phyloP scores from a whole-genome alignment of 2,888 invertebrate species.

The Lissonota sp. region DNA sequence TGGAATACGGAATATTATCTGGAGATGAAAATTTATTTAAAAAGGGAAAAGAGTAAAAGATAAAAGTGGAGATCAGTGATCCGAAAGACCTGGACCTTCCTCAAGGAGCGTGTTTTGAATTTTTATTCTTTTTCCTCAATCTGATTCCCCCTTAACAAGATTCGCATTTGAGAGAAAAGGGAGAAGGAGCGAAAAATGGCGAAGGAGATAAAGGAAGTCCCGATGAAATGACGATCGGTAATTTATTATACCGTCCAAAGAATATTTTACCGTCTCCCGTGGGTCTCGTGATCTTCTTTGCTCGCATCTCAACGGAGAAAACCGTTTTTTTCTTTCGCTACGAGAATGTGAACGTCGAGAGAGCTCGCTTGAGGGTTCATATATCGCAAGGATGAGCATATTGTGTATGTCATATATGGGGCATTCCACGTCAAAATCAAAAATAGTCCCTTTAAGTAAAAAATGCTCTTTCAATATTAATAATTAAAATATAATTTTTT shows the following conservation, averaged over 20 bases:
- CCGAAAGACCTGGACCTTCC: conserved; percentile 53
- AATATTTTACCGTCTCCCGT: conserved; percentile 38
- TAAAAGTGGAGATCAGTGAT: conserved; percentile 40
- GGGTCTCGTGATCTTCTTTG: conserved; percentile 26
- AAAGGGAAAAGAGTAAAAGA: conserved; percentile 7
- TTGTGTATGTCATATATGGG: conserved; percentile 2
- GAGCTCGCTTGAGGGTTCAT: not conserved
- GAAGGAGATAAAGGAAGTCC: conserved; percentile 24
- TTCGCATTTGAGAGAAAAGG: conserved; percentile 19
- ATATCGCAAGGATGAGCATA: conserved; percentile 22
- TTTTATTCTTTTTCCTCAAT: conserved; percentile 6
- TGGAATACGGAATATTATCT: conserved; percentile 6
- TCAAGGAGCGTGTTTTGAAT: conserved; percentile 40
- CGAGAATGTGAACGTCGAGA: conserved; percentile 20
- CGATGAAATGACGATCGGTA: conserved; percentile 56
- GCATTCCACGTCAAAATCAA: not conserved
- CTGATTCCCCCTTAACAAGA: conserved; percentile 12
- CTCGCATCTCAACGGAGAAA: conserved; percentile 18
- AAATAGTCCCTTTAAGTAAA: too few relatives aligned
- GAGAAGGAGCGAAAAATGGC: conserved; percentile 9
- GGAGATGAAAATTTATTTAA: conserved; percentile 1
- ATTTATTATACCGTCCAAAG: conserved; percentile 54
- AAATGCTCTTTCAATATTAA: too few relatives aligned
- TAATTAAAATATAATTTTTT: too few relatives aligned
- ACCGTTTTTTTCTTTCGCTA: conserved; percentile 3